Percentiles rank a stretch among this genome's conserved stretches.
These are phyloP conservation scores for Gallirallus australis DNA, from an alignment of 2,797 vertebrate species.

Conservation along the genomic window DNA sequence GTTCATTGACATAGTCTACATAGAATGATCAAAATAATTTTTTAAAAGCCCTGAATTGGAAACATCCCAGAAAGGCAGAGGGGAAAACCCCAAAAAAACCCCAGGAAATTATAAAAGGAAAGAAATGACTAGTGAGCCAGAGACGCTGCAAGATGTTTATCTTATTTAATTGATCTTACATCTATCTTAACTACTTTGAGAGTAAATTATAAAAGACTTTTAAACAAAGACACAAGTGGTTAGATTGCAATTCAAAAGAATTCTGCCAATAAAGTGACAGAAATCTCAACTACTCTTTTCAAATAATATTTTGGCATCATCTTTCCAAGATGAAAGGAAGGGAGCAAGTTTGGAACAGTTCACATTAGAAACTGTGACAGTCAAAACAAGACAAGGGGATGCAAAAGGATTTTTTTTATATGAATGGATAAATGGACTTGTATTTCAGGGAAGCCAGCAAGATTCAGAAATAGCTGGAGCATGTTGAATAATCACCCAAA, in stretches of 20 bases:
- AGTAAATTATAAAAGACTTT: background rate
- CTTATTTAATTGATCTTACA: background rate
- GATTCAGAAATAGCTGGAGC: background rate
- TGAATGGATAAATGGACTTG: background rate
- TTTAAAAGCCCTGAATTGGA: background rate
- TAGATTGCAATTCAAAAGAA: background rate
- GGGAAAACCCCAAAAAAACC: background rate
- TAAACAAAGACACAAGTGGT: background rate
- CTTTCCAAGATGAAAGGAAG: background rate
- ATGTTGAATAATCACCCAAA: background rate
- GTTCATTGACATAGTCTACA: background rate
- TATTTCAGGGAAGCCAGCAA: background rate
- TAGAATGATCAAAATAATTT: rapidly evolving
- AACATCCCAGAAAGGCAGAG: background rate
- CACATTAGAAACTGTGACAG: background rate
- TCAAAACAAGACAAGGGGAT: background rate
- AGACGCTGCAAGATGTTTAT: background rate
- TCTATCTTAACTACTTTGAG: background rate
- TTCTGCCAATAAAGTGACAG: background rate
- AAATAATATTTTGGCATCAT: background rate
- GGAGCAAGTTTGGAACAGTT: background rate
- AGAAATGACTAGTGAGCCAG: background rate
- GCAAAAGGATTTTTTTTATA: background rate
- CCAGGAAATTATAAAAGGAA: background rate
- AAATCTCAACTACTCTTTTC: background rate